Conservation (phyloP, 2,113 vertebrate genomes). For the Dromaius novaehollandiae region DNA sequence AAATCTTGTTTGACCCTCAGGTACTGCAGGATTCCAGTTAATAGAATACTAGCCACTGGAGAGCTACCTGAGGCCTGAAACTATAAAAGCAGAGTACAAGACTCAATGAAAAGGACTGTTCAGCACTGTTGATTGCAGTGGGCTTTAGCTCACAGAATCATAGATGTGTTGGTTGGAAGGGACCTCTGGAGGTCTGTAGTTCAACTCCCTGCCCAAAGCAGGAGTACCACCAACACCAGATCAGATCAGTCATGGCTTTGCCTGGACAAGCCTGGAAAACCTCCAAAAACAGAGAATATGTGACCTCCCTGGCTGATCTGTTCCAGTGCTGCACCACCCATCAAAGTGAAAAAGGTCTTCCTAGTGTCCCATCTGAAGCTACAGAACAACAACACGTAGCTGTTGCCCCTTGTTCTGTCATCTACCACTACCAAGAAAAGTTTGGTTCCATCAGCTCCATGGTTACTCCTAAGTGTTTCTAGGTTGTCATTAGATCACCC, state of each 20-base stretch:
- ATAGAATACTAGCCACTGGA: background rate
- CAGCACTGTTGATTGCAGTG: background rate
- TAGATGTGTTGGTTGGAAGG: background rate
- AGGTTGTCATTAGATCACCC: background rate
- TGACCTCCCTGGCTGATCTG: background rate
- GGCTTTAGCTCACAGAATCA: background rate
- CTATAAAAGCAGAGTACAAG: background rate
- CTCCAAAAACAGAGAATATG: background rate
- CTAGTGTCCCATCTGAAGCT: background rate
- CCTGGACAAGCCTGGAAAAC: background rate
- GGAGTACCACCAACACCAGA: background rate
- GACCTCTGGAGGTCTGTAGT: background rate
- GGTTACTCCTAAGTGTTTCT: background rate
- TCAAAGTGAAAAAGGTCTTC: background rate
- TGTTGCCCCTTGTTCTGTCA: background rate
- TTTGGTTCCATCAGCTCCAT: background rate
- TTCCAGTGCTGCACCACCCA: background rate
- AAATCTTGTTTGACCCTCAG: background rate
- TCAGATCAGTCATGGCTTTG: background rate
- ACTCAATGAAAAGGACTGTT: background rate
- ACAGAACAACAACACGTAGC: background rate
- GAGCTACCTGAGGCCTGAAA: background rate
- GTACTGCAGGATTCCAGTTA: background rate
- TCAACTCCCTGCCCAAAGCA: background rate
- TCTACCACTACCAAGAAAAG: background rate